Evolutionary conservation across 2,797 vertebrate genomes (phyloP), one percentile per base, ranked within the genome.

Genomic region (Mus minutoides): DNA sequence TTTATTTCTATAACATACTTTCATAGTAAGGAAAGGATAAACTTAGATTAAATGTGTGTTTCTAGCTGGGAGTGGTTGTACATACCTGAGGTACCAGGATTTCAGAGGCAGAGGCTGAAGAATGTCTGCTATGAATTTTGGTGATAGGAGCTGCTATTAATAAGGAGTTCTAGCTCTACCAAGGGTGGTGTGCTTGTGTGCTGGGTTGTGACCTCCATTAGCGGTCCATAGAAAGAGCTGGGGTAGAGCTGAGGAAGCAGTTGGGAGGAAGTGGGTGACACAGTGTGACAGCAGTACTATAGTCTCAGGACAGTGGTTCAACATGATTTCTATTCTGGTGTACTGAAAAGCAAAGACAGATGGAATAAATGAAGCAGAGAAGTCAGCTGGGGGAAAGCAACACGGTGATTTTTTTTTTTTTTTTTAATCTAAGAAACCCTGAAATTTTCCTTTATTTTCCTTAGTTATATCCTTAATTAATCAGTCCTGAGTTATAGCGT

Each of bases 241-340:
- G 54, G 80, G 2, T 90, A 82, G 64, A 88, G n/a, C 82, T 85
- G 80, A 92, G 83, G 88, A 91, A 95, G 21, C 78, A 49, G 9
- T 71, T 69, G 43, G 37, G 69, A 92, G 92, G 90, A 96, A 92
- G 77, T 95, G 10, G 58, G 71, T 93, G 85, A 52, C 52, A 75
- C 2, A 31, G 6, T 86, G 31, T 90, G 34, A 85, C 71, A 64
- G 29, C 80, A 54, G 56, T 76, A 43, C 52, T 77, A 31, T 77
- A 31, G 34, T 93, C 46, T 95, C 82, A 90, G 94, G 84, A 95
- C 46, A 94, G 83, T 75, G 67, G 93, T 96, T 96, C 64, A 77
- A 37, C 69, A 40, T 77, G 64, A 67, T 90, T 88, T 93, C 77
- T 93, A 16, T 92, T 62, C 83, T 82, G 54, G 87, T 26, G 58